These are phyloP conservation scores for Ypsolopha sequella DNA, from an alignment of 2,888 invertebrate genomes.

Conservation along the genomic window DNA sequence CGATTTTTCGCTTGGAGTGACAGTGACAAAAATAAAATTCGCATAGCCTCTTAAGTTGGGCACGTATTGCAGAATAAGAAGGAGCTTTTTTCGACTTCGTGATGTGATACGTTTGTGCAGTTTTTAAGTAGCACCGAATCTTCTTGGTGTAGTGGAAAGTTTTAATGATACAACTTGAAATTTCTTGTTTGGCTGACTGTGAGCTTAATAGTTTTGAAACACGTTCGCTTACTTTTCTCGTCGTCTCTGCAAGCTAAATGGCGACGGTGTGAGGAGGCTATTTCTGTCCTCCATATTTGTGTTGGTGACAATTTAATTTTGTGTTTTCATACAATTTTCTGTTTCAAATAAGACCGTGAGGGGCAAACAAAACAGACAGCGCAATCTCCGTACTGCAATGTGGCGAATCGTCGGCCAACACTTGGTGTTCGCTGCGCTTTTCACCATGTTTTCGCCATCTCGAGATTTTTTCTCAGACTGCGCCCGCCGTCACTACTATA, in stretches of 20 bases:
- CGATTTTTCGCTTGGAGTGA: too few relatives aligned
- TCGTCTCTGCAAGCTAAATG: slow-evolving; percentile 1
- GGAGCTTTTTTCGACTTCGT: slow-evolving; percentile 43
- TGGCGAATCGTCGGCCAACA: slow-evolving; percentile 55
- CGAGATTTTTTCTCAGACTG: slow-evolving; percentile 49
- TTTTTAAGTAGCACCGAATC: not conserved
- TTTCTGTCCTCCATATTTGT: slow-evolving; percentile 17
- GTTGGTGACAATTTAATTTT: slow-evolving; percentile 43
- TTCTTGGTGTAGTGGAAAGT: not conserved
- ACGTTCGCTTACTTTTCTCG: not conserved
- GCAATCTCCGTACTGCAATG: slow-evolving; percentile 64
- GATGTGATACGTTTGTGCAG: not conserved
- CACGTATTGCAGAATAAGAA: slow-evolving; percentile 66
- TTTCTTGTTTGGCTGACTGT: not conserved
- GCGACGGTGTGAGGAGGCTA: slow-evolving; percentile 2
- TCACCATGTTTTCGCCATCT: slow-evolving; percentile 59
- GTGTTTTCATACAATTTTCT: slow-evolving; percentile 50
- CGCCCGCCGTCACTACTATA: slow-evolving; percentile 32
- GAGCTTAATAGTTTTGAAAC: not conserved
- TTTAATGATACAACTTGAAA: not conserved
- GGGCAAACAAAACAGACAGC: slow-evolving; percentile 60
- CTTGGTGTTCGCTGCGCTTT: slow-evolving; percentile 47
- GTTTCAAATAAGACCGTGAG: slow-evolving; percentile 58
- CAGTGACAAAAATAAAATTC: too few relatives aligned
- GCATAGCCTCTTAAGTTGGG: too few relatives aligned